Evolutionary conservation across 2,797 vertebrate species (phyloP), one percentile per base, ranked within the genome.

Genomic region (Hydrophis major): DNA sequence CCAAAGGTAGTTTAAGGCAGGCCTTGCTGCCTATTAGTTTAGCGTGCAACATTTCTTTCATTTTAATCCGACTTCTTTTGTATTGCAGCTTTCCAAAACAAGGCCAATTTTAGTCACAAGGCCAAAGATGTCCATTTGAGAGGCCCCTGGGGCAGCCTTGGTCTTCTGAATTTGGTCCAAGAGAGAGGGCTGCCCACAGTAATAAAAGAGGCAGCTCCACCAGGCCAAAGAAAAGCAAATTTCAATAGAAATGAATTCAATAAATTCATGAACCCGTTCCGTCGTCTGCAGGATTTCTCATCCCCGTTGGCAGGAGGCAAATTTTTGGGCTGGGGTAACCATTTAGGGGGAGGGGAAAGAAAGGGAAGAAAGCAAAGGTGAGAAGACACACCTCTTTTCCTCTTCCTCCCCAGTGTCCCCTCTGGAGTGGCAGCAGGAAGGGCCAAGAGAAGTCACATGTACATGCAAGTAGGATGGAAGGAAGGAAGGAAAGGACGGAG

Each of bases 351-450:
- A 6, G 6, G n/a, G 2, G 2, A 3, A 37, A 37, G 88, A 12
- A 69, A 22, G 57, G 42, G 42, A 95, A 94, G 92, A 90, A 95
- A 96, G 96, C 32, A 86, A 95, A 96, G 88, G 92, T 88, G 97
- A 98, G 98, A 97, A 97, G 98, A 99, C 99, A 99, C 98, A 99
- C 99, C 99, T 99, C 98, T 98, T 97, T 94, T 98, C 98, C 98
- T 99, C 98, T 98, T 99, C 98, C 98, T 99, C 98, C 97, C 98
- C 99, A 98, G 98, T 95, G 97, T 98, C 98, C 98, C 98, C 98
- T 98, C 99, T 99, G 98, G 98, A 98, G 97, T 96, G 97, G 98
- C 98, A 98, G 98, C 98, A 98, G 98, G 98, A 98, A 98, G 98
- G 98, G 97, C 96, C 98, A 96, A 99, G 98, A 99, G 93, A 98